Evolutionary conservation across 2,797 vertebrate genomes (phyloP).

Genomic region (Heliangelus exortis): DNA sequence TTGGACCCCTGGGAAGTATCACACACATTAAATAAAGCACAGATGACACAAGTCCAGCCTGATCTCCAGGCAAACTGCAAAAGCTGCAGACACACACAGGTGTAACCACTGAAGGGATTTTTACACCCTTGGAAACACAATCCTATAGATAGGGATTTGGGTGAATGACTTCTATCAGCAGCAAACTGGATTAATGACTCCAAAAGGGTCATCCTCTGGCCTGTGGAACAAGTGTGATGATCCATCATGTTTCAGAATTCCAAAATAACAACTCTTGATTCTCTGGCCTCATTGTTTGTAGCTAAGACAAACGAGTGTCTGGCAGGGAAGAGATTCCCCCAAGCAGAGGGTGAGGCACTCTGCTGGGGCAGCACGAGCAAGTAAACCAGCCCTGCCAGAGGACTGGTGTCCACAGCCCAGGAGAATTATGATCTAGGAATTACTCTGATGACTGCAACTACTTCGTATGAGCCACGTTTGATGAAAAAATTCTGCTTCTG

Average conservation of each 20-base stretch:
- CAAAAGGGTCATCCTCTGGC: neutral
- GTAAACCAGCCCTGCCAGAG: neutral
- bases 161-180: neutral
- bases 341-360: rapidly evolving
- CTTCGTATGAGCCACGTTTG: neutral
- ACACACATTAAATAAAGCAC: too few species aligned
- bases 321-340: neutral
- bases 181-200: neutral
- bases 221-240: neutral
- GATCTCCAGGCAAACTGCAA: neutral
- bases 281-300: neutral
- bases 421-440: rapidly evolving
- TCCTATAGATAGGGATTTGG: neutral
- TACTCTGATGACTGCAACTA: neutral
- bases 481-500: neutral
- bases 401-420: neutral
- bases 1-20: neutral
- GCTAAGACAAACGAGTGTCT: neutral
- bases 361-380: neutral
- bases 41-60: neutral
- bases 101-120: rapidly evolving
- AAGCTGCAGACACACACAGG: rapidly evolving
- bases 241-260: neutral
- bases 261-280: neutral
- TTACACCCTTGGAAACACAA: neutral